These are phyloP conservation scores for Brachionus calyciflorus DNA, from an alignment of 1,140 invertebrate species.

Conservation along the genomic window DNA sequence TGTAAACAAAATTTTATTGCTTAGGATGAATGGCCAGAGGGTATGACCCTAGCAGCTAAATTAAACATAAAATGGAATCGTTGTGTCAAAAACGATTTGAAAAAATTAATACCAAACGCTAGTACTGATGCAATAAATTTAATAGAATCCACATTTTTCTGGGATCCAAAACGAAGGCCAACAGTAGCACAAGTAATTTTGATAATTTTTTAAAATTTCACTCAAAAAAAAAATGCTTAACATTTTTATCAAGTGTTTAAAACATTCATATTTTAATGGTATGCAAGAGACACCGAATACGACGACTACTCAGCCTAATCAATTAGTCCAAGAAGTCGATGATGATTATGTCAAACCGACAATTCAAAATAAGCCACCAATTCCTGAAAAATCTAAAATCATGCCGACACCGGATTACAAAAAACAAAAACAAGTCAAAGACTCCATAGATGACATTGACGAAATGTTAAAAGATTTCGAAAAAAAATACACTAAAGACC, in stretches of 20 bases:
- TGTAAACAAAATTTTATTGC: slow-evolving; percentile 48
- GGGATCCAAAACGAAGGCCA: slow-evolving; percentile 87
- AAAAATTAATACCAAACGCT: slow-evolving; percentile 77
- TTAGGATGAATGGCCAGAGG: slow-evolving; percentile 89
- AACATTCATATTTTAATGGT: neutral
- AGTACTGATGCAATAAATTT: slow-evolving; percentile 77
- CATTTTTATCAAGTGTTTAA: neutral
- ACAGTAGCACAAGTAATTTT: slow-evolving; percentile 70
- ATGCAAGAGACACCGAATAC: neutral
- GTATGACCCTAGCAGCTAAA: slow-evolving; percentile 80
- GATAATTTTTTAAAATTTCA: neutral
- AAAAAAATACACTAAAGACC: slow-evolving; percentile 10
- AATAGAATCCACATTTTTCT: slow-evolving; percentile 80
- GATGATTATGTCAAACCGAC: slow-evolving; percentile 15
- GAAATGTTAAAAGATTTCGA: slow-evolving; percentile 25
- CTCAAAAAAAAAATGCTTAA: neutral
- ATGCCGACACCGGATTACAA: neutral
- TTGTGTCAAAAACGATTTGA: slow-evolving; percentile 73
- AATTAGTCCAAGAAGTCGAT: slow-evolving; percentile 45
- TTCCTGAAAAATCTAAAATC: neutral
- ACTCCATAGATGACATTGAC: slow-evolving; percentile 28
- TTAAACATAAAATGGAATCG: slow-evolving; percentile 87
- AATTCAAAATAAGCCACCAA: too few species aligned
- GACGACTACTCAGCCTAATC: neutral
- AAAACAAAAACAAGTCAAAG: neutral